These are phyloP conservation scores for Zaprionus africanus DNA, from an alignment of 1,140 invertebrate species.

Conservation along the genomic window DNA sequence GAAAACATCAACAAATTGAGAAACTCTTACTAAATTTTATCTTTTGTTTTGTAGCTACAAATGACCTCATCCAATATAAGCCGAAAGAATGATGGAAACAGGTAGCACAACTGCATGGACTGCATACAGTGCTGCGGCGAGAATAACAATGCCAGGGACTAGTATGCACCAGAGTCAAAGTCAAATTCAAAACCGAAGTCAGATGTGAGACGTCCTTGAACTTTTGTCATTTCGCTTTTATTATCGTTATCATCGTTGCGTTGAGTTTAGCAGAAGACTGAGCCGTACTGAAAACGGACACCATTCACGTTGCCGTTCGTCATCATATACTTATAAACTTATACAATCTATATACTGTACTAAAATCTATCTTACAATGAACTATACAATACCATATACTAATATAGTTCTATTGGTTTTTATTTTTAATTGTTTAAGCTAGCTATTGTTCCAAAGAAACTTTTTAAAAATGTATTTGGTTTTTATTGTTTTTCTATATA, in stretches of 20 bases:
- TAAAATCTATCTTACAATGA: not conserved
- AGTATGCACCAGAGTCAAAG: constrained; percentile 61
- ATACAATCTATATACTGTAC: constrained; percentile 33
- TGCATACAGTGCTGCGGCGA: constrained; percentile 84
- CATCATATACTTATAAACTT: constrained; percentile 66
- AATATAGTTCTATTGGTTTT: constrained; percentile 23
- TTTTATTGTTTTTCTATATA: constrained; percentile 47
- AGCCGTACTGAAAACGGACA: constrained; percentile 69
- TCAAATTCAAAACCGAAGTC: constrained; percentile 36
- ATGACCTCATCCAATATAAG: constrained; percentile 80
- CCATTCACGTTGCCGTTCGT: constrained; percentile 79
- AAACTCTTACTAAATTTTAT: not conserved
- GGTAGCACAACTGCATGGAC: constrained; percentile 84
- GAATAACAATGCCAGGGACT: constrained; percentile 79
- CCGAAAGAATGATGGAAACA: constrained; percentile 81
- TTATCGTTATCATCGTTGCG: constrained; percentile 33
- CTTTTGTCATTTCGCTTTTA: constrained; percentile 43
- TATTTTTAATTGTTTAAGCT: constrained; percentile 59
- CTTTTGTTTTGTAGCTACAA: constrained; percentile 65
- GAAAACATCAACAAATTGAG: not conserved
- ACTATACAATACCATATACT: constrained; percentile 48
- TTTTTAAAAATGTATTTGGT: constrained; percentile 36
- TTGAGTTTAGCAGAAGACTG: constrained; percentile 81
- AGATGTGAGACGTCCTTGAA: constrained; percentile 42
- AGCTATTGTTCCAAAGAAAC: constrained; percentile 72